These are phyloP conservation scores for Harlomillsia oculata DNA, from an alignment of 1,140 invertebrate species.

Conservation along the genomic window DNA sequence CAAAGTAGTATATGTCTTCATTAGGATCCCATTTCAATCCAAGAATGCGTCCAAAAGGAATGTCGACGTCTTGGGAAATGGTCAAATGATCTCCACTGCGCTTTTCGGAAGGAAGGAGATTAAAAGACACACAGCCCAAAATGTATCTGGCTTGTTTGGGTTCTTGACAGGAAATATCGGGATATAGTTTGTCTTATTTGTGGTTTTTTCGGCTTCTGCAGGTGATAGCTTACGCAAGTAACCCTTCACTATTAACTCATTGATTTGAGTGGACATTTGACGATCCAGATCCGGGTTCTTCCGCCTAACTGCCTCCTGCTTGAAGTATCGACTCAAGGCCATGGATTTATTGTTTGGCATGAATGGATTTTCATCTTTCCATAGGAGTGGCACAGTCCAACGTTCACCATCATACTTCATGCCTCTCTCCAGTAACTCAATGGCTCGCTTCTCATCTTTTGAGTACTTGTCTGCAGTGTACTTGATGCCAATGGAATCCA, in stretches of 20 bases:
- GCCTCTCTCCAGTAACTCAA: no score
- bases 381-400: no score
- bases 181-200: constrained; percentile 7
- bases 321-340: no score
- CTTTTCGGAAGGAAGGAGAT: constrained; percentile 10
- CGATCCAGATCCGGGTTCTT: no score
- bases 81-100: background rate
- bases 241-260: background rate
- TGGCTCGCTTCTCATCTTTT: no score
- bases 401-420: no score
- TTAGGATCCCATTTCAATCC: constrained; percentile 12
- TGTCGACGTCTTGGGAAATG: background rate
- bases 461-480: no score
- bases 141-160: constrained; percentile 21
- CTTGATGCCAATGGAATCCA: no score
- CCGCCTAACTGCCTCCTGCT: no score
- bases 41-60: background rate
- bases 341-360: no score
- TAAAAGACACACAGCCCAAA: constrained; percentile 31
- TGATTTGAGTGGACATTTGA: no score
- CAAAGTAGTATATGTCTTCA: constrained; percentile 22
- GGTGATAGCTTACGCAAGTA: background rate
- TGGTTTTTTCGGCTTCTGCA: background rate
- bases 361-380: no score
- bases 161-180: constrained; percentile 28